Percentiles rank a stretch among this genome's conserved stretches.
These are phyloP conservation scores for Crotophaga sulcirostris DNA, from an alignment of 2,113 vertebrate genomes.

Conservation along the genomic window DNA sequence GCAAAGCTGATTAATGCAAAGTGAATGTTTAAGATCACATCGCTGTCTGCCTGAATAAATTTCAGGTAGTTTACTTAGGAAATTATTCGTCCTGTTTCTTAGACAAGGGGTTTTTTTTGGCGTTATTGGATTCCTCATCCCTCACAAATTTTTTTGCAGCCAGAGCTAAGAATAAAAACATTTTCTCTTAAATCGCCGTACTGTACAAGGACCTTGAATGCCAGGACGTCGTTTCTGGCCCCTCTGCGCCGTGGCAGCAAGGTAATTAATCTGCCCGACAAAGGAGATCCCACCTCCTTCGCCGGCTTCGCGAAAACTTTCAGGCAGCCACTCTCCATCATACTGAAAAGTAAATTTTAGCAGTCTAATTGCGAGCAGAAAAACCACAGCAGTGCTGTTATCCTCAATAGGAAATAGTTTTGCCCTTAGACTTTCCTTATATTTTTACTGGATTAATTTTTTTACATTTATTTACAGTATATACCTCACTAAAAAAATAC, in stretches of 20 bases:
- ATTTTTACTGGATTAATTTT: not conserved
- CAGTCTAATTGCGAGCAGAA: not conserved
- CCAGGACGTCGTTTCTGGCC: not conserved
- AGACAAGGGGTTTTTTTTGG: not conserved
- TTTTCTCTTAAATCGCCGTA: not conserved
- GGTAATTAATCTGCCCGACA: not conserved
- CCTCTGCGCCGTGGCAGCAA: not conserved
- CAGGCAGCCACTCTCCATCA: not conserved
- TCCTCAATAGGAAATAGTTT: not conserved
- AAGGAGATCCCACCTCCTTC: not conserved
- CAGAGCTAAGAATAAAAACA: not conserved
- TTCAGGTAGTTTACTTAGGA: slow-evolving; percentile 62
- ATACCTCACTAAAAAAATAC: not conserved
- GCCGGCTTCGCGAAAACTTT: not conserved
- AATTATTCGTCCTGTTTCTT: not conserved
- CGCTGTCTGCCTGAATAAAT: slow-evolving; percentile 62
- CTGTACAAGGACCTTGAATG: not conserved
- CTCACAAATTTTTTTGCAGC: not conserved
- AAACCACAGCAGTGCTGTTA: not conserved
- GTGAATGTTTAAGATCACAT: slow-evolving; percentile 64
- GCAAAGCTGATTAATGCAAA: slow-evolving; percentile 73
- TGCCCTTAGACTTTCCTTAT: not conserved
- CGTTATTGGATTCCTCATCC: not conserved
- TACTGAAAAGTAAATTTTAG: not conserved
- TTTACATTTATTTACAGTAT: not conserved